Base-by-base conservation (phyloP, 2,888 invertebrate species). In the Cyaniris semiargus region DNA sequence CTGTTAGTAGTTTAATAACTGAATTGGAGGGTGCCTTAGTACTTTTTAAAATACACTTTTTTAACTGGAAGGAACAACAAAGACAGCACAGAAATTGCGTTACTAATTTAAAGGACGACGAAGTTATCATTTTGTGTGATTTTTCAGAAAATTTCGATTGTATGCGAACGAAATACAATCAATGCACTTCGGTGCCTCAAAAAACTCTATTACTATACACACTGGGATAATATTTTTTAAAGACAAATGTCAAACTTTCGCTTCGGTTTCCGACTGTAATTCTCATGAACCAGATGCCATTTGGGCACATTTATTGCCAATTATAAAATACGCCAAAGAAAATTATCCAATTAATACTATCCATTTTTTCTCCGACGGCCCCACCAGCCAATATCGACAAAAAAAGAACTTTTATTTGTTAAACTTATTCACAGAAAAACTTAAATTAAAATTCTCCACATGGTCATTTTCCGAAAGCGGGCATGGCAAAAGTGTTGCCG, bases 401-500 rank as follows among this genome's bases (percentile, higher is more conserved):
- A 79, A 80, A 78, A 79, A 78, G 34, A 79, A 78, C 44, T 78
- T 79, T 74, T 76, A 48, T 75, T 72, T 77, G 44, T 53, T 79
- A 31, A 79, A 76, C 77, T 71, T 72, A 21, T 77, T 77, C 58
- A 72, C 38, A 27, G 38, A 72, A 13, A 72, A 38, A 72, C n/a
- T 44, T 38, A 34, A 34, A 34, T 34, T 34, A 34, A 72, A 72
- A 72, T 72, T 72, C 44, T 38, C 72, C 38, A 78, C 76, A 27
- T 76, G 76, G 76, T 66, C 72, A 66, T 71, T 80, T 74, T 74
- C 56, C 21, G 66, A 66, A 78, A 71, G 74, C 53, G 78, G 77
- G n/a, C 80, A 79, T 56, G 80, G 79, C 13, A 79, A 79, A 76
- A 66, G 78, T 18, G 77, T 78, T 13, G 80, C 80, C 5, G 78